Evolutionary conservation across 1,140 invertebrate species (phyloP), one percentile per base, ranked within the genome.

Genomic region (Drosophila tsacasi): DNA sequence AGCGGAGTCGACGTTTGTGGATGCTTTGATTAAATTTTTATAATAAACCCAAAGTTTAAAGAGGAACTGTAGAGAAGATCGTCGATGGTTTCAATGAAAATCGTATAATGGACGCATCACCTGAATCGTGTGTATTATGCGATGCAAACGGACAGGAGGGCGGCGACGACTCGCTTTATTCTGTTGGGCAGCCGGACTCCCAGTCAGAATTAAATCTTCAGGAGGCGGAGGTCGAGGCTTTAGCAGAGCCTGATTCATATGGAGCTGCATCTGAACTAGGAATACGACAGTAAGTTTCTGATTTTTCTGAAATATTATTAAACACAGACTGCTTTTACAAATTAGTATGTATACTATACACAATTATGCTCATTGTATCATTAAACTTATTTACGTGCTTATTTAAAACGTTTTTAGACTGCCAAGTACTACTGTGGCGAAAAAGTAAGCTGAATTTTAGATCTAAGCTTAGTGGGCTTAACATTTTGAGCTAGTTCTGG

Each of bases 21-120:
- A 74, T 49, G 76, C 77, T 78, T 78, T 87, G 73, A 83, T 81
- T 83, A 75, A 66, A 78, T 83, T 87, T 83, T 81, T 75, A 81
- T 89, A 83, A 89, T 83, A 71, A 89, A 79, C 71, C 76, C 32
- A 72, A 60, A 37, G 15, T n/a, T 60, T 35, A 62, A 62, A 46
- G 42, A 46, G 39, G 46, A 55, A 66, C 68, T 60, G 47, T 32
- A 64, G 58, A 64, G 50, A 32, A 54, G 54, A 54, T 66, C 58
- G 55, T 64, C 65, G 40, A 77, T 49, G 76, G 44, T 82, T 82
- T 80, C 73, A 84, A 89, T 89, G 84, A 81, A 78, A 68, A 85
- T 90, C 75, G 61, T 83, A 90, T 89, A 90, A 89, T 89, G 85
- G 85, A 73, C 79, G 40, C 79, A 69, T 75, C 76, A 90, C 65